Conservation (phyloP, 2,113 vertebrate genomes). For the Pelvicachromis taeniatus region DNA sequence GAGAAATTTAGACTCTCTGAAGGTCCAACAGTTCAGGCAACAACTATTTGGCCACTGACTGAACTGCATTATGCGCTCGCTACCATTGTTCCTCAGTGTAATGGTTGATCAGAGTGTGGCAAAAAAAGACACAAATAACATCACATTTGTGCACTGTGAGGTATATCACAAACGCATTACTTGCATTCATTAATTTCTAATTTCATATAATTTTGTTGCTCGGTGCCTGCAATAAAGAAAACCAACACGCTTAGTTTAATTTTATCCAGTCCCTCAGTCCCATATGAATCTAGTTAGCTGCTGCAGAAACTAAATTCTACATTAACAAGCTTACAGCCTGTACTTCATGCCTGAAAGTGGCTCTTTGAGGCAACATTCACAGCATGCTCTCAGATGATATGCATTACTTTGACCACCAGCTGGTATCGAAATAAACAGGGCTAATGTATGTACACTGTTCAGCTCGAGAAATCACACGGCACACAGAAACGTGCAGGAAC, state of each 20-base stretch:
- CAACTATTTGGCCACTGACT: not conserved
- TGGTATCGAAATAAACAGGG: constrained; percentile 14
- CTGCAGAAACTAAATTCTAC: not conserved
- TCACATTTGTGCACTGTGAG: not conserved
- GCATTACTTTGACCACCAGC: constrained; percentile 28
- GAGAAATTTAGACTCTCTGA: not conserved
- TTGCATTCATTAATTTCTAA: not conserved
- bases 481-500: not conserved
- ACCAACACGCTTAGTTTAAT: not conserved
- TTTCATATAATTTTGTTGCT: not conserved
- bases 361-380: not conserved
- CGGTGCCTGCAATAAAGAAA: not conserved
- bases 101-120: not conserved
- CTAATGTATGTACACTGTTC: constrained; percentile 14
- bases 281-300: not conserved
- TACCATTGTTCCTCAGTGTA: not conserved
- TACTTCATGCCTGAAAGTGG: not conserved
- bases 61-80: not conserved
- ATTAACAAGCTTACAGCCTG: not conserved
- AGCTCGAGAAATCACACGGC: not conserved
- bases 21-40: not conserved
- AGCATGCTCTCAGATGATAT: not conserved
- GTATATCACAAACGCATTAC: not conserved
- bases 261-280: not conserved
- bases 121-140: not conserved